These are phyloP conservation scores for Lordiphosa andalusiaca DNA, from an alignment of 2,888 invertebrate species.

Conservation along the genomic window DNA sequence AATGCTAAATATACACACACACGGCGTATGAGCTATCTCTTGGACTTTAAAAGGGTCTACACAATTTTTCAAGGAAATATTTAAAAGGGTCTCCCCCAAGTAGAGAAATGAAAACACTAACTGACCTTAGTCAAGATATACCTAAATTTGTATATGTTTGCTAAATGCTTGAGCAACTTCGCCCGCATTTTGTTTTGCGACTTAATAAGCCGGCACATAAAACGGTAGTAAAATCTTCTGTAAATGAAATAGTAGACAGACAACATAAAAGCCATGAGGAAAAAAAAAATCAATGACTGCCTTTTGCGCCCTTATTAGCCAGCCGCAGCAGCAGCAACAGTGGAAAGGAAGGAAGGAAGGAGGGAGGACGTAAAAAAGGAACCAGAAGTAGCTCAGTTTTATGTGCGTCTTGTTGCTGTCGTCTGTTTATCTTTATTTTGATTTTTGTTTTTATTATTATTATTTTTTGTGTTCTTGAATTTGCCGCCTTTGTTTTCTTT, in stretches of 20 bases:
- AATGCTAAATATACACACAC: too few relatives aligned
- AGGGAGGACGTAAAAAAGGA: neutral
- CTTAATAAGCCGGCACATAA: slow-evolving; percentile 76
- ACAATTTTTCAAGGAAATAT: too few relatives aligned
- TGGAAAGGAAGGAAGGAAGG: neutral
- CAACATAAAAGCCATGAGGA: slow-evolving; percentile 10
- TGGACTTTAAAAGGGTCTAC: too few relatives aligned
- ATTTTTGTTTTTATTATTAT: slow-evolving; percentile 5
- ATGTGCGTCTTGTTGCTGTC: slow-evolving; percentile 13
- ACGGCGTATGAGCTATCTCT: too few relatives aligned
- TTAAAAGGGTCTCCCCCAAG: too few relatives aligned
- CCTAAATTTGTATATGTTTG: slow-evolving; percentile 1
- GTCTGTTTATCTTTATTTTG: slow-evolving; percentile 13
- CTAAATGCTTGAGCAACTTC: slow-evolving; percentile 27
- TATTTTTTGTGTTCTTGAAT: slow-evolving; percentile 3
- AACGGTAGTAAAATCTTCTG: slow-evolving; percentile 72
- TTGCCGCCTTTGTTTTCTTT: slow-evolving; percentile 7
- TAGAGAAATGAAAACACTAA: too few relatives aligned
- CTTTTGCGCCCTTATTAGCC: slow-evolving; percentile 13
- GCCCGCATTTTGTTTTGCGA: slow-evolving; percentile 64
- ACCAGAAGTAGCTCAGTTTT: slow-evolving; percentile 12
- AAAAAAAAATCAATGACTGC: slow-evolving; percentile 13
- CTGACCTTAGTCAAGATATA: too few relatives aligned
- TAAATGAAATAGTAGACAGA: slow-evolving; percentile 68
- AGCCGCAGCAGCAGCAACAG: neutral